Percentiles rank a stretch among this genome's conserved stretches.
Evolutionary conservation across 2,113 vertebrate genomes (phyloP).

Genomic region (Nyctibius bracteatus): DNA sequence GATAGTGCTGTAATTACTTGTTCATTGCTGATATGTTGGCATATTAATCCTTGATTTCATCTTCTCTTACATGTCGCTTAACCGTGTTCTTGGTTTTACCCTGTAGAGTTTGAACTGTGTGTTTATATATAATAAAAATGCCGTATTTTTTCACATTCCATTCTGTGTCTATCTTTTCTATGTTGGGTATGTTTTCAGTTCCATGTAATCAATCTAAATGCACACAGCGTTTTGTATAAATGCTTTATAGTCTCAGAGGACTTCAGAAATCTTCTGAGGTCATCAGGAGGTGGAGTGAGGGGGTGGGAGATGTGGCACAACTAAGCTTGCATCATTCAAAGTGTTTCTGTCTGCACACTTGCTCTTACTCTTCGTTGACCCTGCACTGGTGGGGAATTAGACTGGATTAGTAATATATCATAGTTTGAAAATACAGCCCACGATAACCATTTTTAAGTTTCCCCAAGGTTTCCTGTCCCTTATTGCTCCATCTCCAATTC

Average conservation of each 20-base stretch:
- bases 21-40: not conserved
- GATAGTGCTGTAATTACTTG: not conserved
- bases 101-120: not conserved
- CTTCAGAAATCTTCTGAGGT: not conserved
- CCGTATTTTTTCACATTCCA: not conserved
- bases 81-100: not conserved
- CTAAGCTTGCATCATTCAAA: not conserved
- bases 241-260: not conserved
- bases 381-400: not conserved
- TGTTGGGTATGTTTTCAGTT: not conserved
- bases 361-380: not conserved
- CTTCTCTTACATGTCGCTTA: not conserved
- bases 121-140: not conserved
- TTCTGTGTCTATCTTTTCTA: not conserved
- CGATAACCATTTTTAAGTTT: not conserved
- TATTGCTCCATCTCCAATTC: not conserved
- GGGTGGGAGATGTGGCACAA: not conserved
- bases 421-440: not conserved
- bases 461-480: not conserved
- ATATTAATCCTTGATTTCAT: not conserved
- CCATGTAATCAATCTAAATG: not conserved
- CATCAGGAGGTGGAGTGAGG: accelerated
- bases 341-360: not conserved
- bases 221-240: not conserved
- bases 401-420: not conserved